These are phyloP conservation scores for Hirtodrosophila trivittata DNA, from an alignment of 2,888 invertebrate species.

Conservation along the genomic window DNA sequence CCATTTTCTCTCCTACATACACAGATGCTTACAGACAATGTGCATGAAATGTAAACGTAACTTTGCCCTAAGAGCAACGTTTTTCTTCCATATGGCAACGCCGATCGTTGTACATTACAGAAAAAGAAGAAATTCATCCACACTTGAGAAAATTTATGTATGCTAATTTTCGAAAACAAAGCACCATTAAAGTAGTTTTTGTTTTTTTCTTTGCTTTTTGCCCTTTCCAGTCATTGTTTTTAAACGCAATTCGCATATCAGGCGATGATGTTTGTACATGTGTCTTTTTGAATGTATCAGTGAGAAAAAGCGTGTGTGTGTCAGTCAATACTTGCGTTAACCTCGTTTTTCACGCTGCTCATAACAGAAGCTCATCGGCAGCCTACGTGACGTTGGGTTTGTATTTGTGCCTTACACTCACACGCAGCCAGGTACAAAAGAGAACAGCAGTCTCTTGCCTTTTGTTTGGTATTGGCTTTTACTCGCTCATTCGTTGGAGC, in stretches of 20 bases:
- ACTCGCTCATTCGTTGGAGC: constrained; percentile 36
- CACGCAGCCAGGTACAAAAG: constrained; percentile 32
- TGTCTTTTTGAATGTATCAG: too few species aligned
- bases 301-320: constrained; percentile 7
- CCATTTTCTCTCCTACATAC: constrained; percentile 1
- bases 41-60: constrained; percentile 35
- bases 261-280: constrained; percentile 55
- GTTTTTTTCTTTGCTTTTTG: constrained; percentile 52
- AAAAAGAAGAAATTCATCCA: constrained; percentile 32
- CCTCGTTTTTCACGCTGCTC: constrained; percentile 59
- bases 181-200: constrained; percentile 39
- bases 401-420: constrained; percentile 37
- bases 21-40: background rate
- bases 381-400: constrained; percentile 75
- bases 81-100: constrained; percentile 62
- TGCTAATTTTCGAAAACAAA: constrained; percentile 38
- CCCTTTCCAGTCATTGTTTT: constrained; percentile 64
- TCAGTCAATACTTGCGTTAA: constrained; percentile 46
- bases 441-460: constrained; percentile 16
- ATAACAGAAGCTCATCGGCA: constrained; percentile 53
- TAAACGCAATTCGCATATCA: constrained; percentile 66
- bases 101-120: constrained; percentile 25
- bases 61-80: constrained; percentile 35
- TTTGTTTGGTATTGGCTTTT: constrained; percentile 41
- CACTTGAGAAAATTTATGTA: constrained; percentile 28